phyloP scores from a whole-genome alignment of 2,113 vertebrate genomes.

The Falco punctatus region DNA sequence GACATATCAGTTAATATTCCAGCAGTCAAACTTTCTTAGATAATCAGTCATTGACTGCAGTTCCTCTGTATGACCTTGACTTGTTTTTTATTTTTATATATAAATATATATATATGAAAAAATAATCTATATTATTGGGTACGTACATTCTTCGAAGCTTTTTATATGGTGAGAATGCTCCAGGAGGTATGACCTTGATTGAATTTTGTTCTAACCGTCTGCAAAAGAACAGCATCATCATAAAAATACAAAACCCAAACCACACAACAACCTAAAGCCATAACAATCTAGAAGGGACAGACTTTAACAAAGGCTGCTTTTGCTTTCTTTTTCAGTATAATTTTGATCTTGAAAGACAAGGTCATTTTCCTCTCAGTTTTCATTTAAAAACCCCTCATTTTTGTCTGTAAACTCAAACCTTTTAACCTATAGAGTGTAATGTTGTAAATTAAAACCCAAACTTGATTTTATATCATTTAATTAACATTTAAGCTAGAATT shows the following conservation, averaged over 20 bases:
- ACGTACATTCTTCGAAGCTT: constrained; percentile 97
- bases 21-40: constrained; percentile 18
- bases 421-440: not conserved
- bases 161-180: constrained; percentile 97
- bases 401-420: not conserved
- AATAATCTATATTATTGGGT: constrained; percentile 6
- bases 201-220: constrained; percentile 98
- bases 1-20: not conserved
- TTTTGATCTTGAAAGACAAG: not conserved
- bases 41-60: not conserved
- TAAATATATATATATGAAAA: not conserved
- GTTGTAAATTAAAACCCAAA: not conserved
- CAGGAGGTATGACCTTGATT: constrained; percentile 96
- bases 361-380: not conserved
- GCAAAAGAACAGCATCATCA: constrained; percentile 47
- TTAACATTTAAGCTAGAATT: not conserved
- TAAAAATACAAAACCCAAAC: not conserved
- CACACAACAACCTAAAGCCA: not conserved
- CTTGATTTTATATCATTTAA: not conserved
- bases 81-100: not conserved
- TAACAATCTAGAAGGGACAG: not conserved
- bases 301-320: not conserved
- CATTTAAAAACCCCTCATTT: not conserved
- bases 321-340: not conserved
- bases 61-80: not conserved